Base-by-base conservation (phyloP, 2,888 invertebrate species). In the Himalopsyche tibetana region DNA sequence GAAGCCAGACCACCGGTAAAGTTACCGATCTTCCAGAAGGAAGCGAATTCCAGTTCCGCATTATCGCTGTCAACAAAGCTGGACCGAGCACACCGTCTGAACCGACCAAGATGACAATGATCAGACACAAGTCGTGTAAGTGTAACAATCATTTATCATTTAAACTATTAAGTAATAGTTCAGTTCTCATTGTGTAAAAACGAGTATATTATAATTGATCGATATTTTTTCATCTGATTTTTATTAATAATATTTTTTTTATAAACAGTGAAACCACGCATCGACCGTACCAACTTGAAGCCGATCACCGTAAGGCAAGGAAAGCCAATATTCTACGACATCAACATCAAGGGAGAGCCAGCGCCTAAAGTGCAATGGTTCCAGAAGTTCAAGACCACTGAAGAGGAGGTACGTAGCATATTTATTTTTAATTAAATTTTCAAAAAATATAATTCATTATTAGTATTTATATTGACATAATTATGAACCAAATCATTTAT, bases 281-380 rank as follows among this genome's bases (percentile, higher is more conserved):
- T 99, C 91, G 98, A 99, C 92, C 95, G 99, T 89, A 98, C 98
- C 4, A 98, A 98, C 92, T 93, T 99, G 89, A 98, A 99, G 91
- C 96, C 97, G 81, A 93, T 98, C 80, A 96, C 96, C 15, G 96
- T 99, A 17, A 96, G 98, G 89, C 97, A 98, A 88, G 99, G 99
- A 56, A 98, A 99, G 92, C 94, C 96, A 0, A 96, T 99, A 89
- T 98, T 97, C 92, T 97, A 98, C 91, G 98, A 98, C 91, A 96
- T 99, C 69, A 97, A 98, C 91, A 97, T 98, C 55, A 95, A 96
- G 90, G 99, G 99, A 89, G 99, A 99, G 92, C 99, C 99, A 1
- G 96, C 97, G 87, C 99, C 99, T 88, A 97, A 95, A 89, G 96
- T 98, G 89, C 96, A 95, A 17, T 99, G 99, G 99, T 95, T 96